phyloP scores from a whole-genome alignment of 2,888 invertebrate genomes.

The Tachystola acroxantha region DNA sequence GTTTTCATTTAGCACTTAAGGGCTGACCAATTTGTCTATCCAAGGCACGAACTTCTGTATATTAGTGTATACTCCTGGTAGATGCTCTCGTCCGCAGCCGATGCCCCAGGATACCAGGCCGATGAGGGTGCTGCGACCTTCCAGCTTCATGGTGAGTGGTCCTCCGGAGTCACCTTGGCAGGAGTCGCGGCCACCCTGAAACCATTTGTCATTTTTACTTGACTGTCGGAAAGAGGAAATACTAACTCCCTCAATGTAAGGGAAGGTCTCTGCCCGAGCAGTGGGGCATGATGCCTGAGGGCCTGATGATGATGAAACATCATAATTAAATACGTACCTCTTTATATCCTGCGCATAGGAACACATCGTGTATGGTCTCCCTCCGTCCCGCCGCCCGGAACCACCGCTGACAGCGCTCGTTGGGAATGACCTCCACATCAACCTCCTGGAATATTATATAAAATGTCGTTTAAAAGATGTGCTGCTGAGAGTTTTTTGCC shows the following conservation, averaged over 20 bases:
- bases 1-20: too few species aligned
- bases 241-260: too few species aligned
- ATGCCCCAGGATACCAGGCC: constrained; percentile 96
- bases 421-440: constrained; percentile 91
- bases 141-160: constrained; percentile 90
- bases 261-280: too few species aligned
- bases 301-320: too few species aligned
- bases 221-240: too few species aligned
- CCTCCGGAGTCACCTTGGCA: constrained; percentile 91
- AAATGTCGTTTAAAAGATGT: too few species aligned
- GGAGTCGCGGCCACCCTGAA: constrained; percentile 83
- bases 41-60: constrained; percentile 95
- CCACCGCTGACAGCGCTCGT: constrained; percentile 95
- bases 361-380: constrained; percentile 96
- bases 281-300: too few species aligned
- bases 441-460: constrained; percentile 81
- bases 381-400: constrained; percentile 92
- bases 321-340: too few species aligned
- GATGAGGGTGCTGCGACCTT: constrained; percentile 91
- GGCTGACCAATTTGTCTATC: constrained; percentile 88
- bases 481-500: too few species aligned
- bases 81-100: constrained; percentile 92
- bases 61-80: constrained; percentile 95
- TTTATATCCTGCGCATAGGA: constrained; percentile 95
- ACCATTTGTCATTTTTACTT: too few species aligned